Base-by-base conservation (phyloP, 1,140 invertebrate species). In the Asobara japonica region DNA sequence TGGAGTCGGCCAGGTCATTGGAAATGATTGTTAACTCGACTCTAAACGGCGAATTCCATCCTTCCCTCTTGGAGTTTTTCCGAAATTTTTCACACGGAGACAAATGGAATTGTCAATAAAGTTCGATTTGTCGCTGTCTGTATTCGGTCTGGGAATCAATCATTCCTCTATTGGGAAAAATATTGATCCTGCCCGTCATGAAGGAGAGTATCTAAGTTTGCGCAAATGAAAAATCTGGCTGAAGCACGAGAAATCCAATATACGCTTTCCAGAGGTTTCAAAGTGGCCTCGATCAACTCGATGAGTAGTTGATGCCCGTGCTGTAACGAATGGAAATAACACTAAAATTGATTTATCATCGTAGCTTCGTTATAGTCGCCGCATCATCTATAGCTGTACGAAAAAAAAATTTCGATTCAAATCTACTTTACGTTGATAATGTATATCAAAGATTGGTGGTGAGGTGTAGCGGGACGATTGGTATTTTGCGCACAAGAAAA, bases 261-360 rank as follows among this genome's bases (percentile, higher is more conserved):
- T 56, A 56, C 41, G 2, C 22, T 56, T 5, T 18, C n/a, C n/a
- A 56, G 51, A 56, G 51, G 51, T 22, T 56, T 20, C 25, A 20
- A 27, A 56, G 51, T 56, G 51, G 51, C 22, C 51, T 56, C 51
- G 51, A 56, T 56, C 22, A 56, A 56, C 51, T 56, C 51, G 51
- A 56, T 56, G 51, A 56, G 51, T 56, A 22, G 51, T 22, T 56
- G 51, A 56, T 56, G 51, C 51, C 22, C 22, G 51, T 27, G 22
- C 51, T 56, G 51, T 56, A 56, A 56, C 51, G 51, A 56, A 56
- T 56, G 51, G 51, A 56, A 56, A 56, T 56, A 56, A 27, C 51
- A 27, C 51, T 56, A 56, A 73, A 73, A 73, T 73, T 73, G 65
- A 73, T 73, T 73, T 73, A 73, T 68, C 71, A 73, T 69, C 65